phyloP scores from a whole-genome alignment of 2,113 vertebrate genomes.

The Passer montanus region DNA sequence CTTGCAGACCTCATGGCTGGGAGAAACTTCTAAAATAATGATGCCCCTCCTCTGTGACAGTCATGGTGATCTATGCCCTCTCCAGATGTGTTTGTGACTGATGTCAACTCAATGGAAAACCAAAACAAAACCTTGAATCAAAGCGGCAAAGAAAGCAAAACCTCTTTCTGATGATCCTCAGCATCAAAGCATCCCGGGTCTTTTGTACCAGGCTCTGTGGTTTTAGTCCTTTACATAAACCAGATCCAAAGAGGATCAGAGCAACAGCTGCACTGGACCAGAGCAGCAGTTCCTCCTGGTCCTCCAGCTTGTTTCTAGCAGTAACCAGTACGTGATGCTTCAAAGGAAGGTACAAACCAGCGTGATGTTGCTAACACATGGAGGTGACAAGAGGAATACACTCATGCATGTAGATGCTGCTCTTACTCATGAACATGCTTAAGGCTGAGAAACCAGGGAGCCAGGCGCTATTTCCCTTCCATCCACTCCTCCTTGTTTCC shows the following conservation, averaged over 20 bases:
- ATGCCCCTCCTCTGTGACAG: background rate
- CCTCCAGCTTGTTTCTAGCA: constrained; percentile 49
- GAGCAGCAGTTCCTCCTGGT: constrained; percentile 17
- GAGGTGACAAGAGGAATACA: constrained; percentile 41
- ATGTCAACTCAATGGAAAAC: constrained; percentile 51
- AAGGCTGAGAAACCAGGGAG: background rate
- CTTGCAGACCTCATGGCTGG: background rate
- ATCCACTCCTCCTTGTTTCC: background rate
- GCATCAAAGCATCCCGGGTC: background rate
- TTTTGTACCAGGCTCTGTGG: background rate
- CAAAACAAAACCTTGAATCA: constrained; percentile 59
- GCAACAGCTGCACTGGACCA: constrained; percentile 28
- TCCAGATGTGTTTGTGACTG: constrained; percentile 45
- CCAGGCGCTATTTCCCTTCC: background rate
- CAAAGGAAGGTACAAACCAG: constrained; percentile 66
- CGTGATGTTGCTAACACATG: constrained; percentile 45
- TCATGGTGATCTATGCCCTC: constrained; percentile 41
- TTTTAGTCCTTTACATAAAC: background rate
- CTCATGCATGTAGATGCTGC: constrained; percentile 52
- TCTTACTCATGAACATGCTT: background rate
- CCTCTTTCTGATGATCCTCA: constrained; percentile 19
- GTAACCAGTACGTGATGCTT: constrained; percentile 40
- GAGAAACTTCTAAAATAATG: background rate
- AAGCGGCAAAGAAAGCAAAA: constrained; percentile 50
- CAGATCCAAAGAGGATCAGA: constrained; percentile 16